Percentiles rank a stretch among this genome's conserved stretches.
phyloP scores from a whole-genome alignment of 2,797 vertebrate genomes.

The Aeoliscus strigatus region DNA sequence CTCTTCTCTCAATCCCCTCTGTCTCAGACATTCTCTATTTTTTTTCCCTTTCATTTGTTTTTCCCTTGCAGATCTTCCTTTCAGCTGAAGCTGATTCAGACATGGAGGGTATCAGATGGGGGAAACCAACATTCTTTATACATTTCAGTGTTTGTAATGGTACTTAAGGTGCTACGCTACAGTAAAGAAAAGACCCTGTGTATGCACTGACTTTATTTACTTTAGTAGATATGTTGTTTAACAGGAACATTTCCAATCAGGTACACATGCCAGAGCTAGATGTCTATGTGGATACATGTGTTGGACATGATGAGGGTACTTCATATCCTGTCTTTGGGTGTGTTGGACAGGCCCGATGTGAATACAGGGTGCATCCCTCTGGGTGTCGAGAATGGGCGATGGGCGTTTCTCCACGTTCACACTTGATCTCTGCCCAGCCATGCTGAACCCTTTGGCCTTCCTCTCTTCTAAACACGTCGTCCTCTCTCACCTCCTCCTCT shows the following conservation, averaged over 20 bases:
- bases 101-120: slow-evolving; percentile 70
- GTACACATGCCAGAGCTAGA: background rate
- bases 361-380: slow-evolving; percentile 55
- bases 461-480: slow-evolving; percentile 58
- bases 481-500: slow-evolving; percentile 62
- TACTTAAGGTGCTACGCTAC: background rate
- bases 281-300: slow-evolving; percentile 19
- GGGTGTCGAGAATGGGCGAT: slow-evolving; percentile 67
- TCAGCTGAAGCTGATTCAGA: slow-evolving; percentile 70
- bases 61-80: slow-evolving; percentile 66
- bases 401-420: slow-evolving; percentile 72
- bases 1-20: slow-evolving; percentile 39
- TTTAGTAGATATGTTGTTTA: background rate
- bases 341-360: slow-evolving; percentile 46
- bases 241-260: background rate
- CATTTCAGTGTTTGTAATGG: too few species aligned
- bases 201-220: background rate
- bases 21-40: slow-evolving; percentile 33
- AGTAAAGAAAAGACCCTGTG: too few species aligned
- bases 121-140: too few species aligned
- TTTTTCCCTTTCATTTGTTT: slow-evolving; percentile 52
- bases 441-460: slow-evolving; percentile 67
- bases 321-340: slow-evolving; percentile 34
- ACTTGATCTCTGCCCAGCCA: slow-evolving; percentile 78
- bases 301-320: slow-evolving; percentile 26